Conservation (phyloP, 30 jellyfish, hydroid and myxozoan genomes). For the Nemopilema nomurai region DNA sequence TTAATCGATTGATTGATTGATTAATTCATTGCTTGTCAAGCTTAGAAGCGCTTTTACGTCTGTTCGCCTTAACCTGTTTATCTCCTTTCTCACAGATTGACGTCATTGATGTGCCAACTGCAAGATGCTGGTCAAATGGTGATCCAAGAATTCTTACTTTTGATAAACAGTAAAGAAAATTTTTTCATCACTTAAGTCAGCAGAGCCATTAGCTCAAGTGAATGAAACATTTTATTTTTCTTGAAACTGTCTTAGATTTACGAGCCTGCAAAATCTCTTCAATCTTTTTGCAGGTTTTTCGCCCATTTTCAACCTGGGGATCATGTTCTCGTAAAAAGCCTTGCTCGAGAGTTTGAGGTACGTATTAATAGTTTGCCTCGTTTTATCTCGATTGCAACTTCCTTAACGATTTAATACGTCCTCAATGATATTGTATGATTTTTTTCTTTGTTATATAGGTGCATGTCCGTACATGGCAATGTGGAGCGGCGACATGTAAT, state of each 20-base stretch:
- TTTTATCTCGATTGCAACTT: not conserved
- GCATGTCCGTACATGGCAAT: constrained; percentile 57
- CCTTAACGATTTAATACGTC: not conserved
- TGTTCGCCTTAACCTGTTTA: no score
- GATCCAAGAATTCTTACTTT: constrained; percentile 18
- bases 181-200: not conserved
- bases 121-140: constrained; percentile 6
- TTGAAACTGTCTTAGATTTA: not conserved
- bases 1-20: no score
- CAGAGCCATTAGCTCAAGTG: not conserved
- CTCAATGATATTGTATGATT: not conserved
- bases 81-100: not conserved
- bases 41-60: no score
- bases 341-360: constrained; percentile 18
- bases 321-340: constrained; percentile 12
- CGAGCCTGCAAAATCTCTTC: no score
- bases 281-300: not conserved
- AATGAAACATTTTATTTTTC: not conserved
- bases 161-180: constrained; percentile 2
- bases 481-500: constrained; percentile 40
- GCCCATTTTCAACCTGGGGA: constrained; percentile 18
- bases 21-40: no score
- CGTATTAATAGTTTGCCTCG: not conserved
- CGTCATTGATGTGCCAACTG: constrained; percentile 28
- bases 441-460: constrained; percentile 10